Base-by-base conservation (phyloP, 2,888 invertebrate species). In the Temnothorax rugatulus region DNA sequence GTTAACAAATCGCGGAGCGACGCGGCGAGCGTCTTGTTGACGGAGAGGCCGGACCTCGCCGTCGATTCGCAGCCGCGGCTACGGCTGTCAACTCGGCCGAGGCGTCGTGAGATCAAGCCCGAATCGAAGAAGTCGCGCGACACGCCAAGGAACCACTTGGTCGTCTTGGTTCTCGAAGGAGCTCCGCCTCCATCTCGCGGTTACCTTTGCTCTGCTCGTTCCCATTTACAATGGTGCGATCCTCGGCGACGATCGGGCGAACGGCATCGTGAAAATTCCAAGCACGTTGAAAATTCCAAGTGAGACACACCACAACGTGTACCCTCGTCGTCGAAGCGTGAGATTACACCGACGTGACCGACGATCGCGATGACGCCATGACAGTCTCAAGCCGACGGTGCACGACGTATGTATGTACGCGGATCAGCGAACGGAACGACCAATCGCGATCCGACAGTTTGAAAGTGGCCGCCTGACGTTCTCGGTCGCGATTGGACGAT, bases 281-380 rank as follows among this genome's bases (percentile, higher is more conserved):
- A 29, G 29, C n/a, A 57, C 68, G 9, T 13, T 11, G n/a, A 0
- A 0, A 63, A 63, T 44, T 18, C 29, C 18, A 13, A 38, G 11
- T 59, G 63, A 69, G 8, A 59, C 47, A 13, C 41, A 34, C 44
- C 47, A 41, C 34, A 21, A n/a, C 18, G 4, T 2, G 21, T 13
- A 44, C 2, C 4, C 21, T 7, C 44, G 44, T 81, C 44, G 8
- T 25, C 15, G 34, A 34, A 59, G 83, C 84, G 84, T 77, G 57
- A 57, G 34, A 63, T 57, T 38, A 54, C 13, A 41, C 41, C 11
- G 41, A 66, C n/a, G n/a, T 44, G 9, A 41, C 41, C 7, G 41
- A 66, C n/a, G n/a, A 38, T 84, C 59, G 59, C 57, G 47, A 25
- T 25, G 76, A 54, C 86, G 86, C 89, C 90, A 90, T 90, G 69